phyloP scores from a whole-genome alignment of 2,797 vertebrate species.

The Uromys caudimaculatus region DNA sequence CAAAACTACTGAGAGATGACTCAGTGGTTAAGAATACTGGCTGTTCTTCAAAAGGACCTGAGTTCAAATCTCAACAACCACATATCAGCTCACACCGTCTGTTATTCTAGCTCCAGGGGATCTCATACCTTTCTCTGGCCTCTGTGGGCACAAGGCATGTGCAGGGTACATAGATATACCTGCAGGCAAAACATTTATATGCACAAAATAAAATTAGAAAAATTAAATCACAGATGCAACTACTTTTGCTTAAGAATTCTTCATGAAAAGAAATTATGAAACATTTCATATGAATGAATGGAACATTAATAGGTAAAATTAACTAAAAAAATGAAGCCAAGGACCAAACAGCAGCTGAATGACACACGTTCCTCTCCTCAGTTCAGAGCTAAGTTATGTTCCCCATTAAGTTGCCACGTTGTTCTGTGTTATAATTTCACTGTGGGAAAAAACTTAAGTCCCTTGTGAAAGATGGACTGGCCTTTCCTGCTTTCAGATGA shows the following conservation, averaged over 20 bases:
- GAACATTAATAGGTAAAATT: background rate
- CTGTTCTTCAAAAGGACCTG: background rate
- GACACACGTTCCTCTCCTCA: background rate
- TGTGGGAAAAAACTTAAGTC: background rate
- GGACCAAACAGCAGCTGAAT: background rate
- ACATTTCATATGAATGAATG: background rate
- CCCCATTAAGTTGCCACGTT: background rate
- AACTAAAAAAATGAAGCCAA: conserved; percentile 17
- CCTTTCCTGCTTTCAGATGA: background rate
- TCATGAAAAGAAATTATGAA: background rate
- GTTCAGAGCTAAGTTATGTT: background rate
- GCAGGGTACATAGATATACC: background rate
- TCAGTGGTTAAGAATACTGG: background rate
- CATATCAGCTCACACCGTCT: background rate
- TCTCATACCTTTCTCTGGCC: background rate
- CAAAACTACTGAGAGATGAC: background rate
- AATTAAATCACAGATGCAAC: background rate
- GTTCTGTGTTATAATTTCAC: background rate
- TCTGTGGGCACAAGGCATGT: no score
- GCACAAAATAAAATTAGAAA: background rate
- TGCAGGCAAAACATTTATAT: background rate
- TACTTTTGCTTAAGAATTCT: background rate
- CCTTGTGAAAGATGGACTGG: background rate
- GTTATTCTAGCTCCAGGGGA: background rate
- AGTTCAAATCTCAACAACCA: background rate